phyloP scores from a whole-genome alignment of 1,140 invertebrate genomes.

The Ceratitis capitata region DNA sequence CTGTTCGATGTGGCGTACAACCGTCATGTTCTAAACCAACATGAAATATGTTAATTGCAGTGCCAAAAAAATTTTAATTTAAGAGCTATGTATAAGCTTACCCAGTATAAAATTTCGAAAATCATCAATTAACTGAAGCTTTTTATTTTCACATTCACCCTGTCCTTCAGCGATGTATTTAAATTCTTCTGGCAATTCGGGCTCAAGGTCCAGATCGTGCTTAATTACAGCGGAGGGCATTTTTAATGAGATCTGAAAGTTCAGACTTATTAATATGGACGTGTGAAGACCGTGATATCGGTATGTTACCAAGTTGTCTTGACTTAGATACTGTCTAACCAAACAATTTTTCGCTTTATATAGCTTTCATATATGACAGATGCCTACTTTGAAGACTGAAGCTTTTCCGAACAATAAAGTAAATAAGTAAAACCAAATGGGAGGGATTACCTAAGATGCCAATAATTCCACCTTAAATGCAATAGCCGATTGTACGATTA shows the following conservation, averaged over 20 bases:
- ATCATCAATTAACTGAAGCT: constrained; percentile 68
- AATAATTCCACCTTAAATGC: no score
- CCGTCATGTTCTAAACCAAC: constrained; percentile 73
- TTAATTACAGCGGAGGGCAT: constrained; percentile 41
- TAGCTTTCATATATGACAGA: no score
- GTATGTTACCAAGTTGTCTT: no score
- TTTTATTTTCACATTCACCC: constrained; percentile 69
- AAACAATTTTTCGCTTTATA: no score
- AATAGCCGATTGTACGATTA: no score
- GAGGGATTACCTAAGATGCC: no score
- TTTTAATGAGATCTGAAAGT: constrained; percentile 19
- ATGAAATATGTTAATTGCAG: neutral
- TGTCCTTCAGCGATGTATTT: constrained; percentile 58
- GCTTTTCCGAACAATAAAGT: no score
- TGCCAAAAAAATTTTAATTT: neutral
- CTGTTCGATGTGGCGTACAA: constrained; percentile 78
- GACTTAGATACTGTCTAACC: no score
- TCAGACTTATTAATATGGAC: no score
- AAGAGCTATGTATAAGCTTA: constrained; percentile 65
- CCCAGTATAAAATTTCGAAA: constrained; percentile 81
- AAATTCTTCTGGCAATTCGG: constrained; percentile 57
- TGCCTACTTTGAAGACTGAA: no score
- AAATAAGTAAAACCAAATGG: no score
- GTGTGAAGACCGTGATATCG: no score
- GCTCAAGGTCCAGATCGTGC: constrained; percentile 27